Conservation (phyloP, 2,113 vertebrate genomes). For the Oceanites oceanicus region DNA sequence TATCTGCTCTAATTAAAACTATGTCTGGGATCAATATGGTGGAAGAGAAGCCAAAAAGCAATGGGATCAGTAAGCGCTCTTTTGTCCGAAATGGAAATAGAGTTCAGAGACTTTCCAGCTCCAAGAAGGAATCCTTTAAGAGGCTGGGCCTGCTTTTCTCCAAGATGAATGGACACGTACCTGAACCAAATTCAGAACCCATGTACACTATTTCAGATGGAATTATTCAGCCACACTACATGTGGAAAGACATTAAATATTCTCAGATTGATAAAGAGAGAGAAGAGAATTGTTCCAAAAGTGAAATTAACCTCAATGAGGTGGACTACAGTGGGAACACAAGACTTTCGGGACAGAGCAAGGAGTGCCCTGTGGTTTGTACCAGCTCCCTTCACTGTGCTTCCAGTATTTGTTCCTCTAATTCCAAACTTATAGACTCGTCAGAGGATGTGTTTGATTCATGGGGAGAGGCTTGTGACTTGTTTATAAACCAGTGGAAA, state of each 20-base stretch:
- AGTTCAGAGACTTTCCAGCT: slow-evolving; percentile 80
- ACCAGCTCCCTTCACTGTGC: slow-evolving; percentile 93
- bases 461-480: slow-evolving; percentile 89
- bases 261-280: slow-evolving; percentile 79
- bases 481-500: slow-evolving; percentile 89
- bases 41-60: slow-evolving; percentile 88
- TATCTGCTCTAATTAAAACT: slow-evolving; percentile 87
- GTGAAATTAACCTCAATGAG: slow-evolving; percentile 89
- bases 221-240: slow-evolving; percentile 85
- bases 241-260: slow-evolving; percentile 87
- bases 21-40: slow-evolving; percentile 80
- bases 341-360: slow-evolving; percentile 80
- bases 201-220: slow-evolving; percentile 94
- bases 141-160: slow-evolving; percentile 91
- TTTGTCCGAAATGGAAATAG: slow-evolving; percentile 80
- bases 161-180: slow-evolving; percentile 85
- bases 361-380: slow-evolving; percentile 83
- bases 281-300: slow-evolving; percentile 82
- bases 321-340: slow-evolving; percentile 78
- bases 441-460: slow-evolving; percentile 92
- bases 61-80: slow-evolving; percentile 84
- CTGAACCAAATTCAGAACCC: slow-evolving; percentile 78
- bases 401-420: slow-evolving; percentile 94
- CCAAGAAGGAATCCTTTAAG: slow-evolving; percentile 89
- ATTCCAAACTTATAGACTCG: slow-evolving; percentile 91